Conservation (phyloP, 2,888 invertebrate genomes). For the Drosophila villosipedis region DNA sequence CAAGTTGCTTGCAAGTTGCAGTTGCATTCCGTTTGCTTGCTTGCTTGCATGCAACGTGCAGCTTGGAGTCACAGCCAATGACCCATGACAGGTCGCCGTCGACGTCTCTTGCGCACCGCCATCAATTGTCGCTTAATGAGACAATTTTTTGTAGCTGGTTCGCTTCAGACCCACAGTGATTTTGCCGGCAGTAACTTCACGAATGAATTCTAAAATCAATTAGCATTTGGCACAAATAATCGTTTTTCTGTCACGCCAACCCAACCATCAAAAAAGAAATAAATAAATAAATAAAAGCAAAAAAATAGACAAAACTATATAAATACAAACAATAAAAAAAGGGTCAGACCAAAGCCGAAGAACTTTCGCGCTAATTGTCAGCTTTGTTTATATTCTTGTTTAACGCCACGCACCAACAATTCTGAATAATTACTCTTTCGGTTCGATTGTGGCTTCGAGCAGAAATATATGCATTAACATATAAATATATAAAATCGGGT, state of each 20-base stretch:
- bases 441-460: not conserved
- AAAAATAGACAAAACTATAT: slow-evolving; percentile 12
- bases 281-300: slow-evolving; percentile 43
- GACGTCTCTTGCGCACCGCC: slow-evolving; percentile 57
- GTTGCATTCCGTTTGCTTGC: slow-evolving; percentile 30
- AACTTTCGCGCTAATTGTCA: slow-evolving; percentile 45
- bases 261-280: slow-evolving; percentile 53
- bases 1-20: slow-evolving; percentile 32
- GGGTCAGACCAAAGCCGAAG: slow-evolving; percentile 34
- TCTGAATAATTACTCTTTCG: slow-evolving; percentile 12
- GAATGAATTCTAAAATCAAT: slow-evolving; percentile 84
- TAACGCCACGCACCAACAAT: slow-evolving; percentile 10
- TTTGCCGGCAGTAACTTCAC: slow-evolving; percentile 51
- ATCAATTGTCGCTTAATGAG: slow-evolving; percentile 84
- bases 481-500: not conserved
- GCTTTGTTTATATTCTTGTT: slow-evolving; percentile 42
- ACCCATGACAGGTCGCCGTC: slow-evolving; percentile 82
- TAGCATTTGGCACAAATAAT: slow-evolving; percentile 83
- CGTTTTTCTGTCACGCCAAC: slow-evolving; percentile 81
- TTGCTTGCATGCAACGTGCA: not conserved
- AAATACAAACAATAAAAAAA: slow-evolving; percentile 17
- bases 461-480: not conserved
- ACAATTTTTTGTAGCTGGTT: slow-evolving; percentile 54
- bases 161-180: slow-evolving; percentile 10
- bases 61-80: slow-evolving; percentile 71